Evolutionary conservation across 2,888 invertebrate species (phyloP), one percentile per base, ranked within the genome.

Genomic region (Oscheius sp.): DNA sequence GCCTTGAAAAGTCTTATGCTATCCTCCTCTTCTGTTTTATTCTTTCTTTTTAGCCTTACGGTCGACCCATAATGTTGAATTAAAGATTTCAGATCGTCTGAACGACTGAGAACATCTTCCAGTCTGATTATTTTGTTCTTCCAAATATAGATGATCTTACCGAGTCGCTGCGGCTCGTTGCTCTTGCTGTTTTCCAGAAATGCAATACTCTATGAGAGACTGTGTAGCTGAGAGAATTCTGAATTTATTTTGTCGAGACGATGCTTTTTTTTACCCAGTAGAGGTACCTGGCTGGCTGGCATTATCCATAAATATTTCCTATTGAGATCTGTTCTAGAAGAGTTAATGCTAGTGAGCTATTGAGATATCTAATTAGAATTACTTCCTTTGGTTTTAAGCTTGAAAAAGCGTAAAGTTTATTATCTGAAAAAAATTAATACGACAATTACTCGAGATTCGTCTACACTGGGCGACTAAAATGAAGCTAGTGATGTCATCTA

Each of bases 121-220:
- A 61, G 45, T 31, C 61, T 61, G 29, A 34, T 34, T 6, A 2
- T 2, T 17, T 17, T 17, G 15, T 17, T 23, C 5, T 17, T 46
- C 20, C n/a, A 17, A 12, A 12, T 46, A 46, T 8, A 46, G 20
- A 25, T 53, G 3, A 33, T 17, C 55, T 20, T 20, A 55, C 55
- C 31, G 31, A 2, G 31, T 61, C 6, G 61, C 61, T 27, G 31
- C 61, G 10, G 25, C 3, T n/a, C 61, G 39, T 42, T 61, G 61
- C 17, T 61, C 61, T 8, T 12, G n/a, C 20, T 42, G 61, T 61
- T 45, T 61, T 29, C 61, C 61, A 17, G 42, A 42, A 29, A 61
- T 61, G 45, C 61, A 61, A 25, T 29, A 45, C 2, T 61, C 61
- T 23, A 61, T 45, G 8, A 61, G 61, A n/a, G 45, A 42, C 45